phyloP scores from a whole-genome alignment of 1,140 invertebrate species.

The Drosophila leontia region DNA sequence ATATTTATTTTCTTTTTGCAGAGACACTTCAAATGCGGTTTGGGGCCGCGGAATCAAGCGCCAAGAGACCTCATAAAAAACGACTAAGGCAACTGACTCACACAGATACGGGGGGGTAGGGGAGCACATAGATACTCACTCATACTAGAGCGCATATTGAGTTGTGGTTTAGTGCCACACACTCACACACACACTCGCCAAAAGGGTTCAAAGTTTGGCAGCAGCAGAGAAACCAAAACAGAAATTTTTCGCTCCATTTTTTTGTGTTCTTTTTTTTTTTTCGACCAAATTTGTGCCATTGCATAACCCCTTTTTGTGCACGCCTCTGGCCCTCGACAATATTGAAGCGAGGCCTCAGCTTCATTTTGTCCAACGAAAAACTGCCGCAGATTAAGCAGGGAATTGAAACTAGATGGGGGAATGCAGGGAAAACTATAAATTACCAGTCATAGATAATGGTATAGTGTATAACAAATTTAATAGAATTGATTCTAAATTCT shows the following conservation, averaged over 20 bases:
- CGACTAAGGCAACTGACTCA: slow-evolving; percentile 59
- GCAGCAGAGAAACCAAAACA: slow-evolving; percentile 41
- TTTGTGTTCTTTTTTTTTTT: slow-evolving; percentile 23
- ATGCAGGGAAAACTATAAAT: neutral
- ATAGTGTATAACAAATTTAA: neutral
- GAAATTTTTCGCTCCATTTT: slow-evolving; percentile 68
- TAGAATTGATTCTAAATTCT: neutral
- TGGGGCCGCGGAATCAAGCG: slow-evolving; percentile 78
- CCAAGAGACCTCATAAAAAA: slow-evolving; percentile 80
- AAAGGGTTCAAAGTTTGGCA: slow-evolving; percentile 70
- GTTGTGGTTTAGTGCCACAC: slow-evolving; percentile 70
- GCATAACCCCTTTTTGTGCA: slow-evolving; percentile 53
- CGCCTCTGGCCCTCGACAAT: neutral
- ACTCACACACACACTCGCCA: slow-evolving; percentile 11
- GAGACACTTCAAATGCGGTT: slow-evolving; percentile 80
- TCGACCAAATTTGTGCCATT: slow-evolving; percentile 64
- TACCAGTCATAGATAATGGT: neutral
- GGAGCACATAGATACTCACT: slow-evolving; percentile 25
- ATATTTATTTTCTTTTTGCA: slow-evolving; percentile 43
- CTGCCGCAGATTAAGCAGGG: slow-evolving; percentile 29
- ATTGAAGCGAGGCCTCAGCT: slow-evolving; percentile 20
- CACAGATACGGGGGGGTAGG: slow-evolving; percentile 16
- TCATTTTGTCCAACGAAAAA: slow-evolving; percentile 32
- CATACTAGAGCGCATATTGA: slow-evolving; percentile 60
- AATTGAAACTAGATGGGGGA: slow-evolving; percentile 8